phyloP scores from a whole-genome alignment of 1,140 invertebrate species.

The Drosophila persimilis region DNA sequence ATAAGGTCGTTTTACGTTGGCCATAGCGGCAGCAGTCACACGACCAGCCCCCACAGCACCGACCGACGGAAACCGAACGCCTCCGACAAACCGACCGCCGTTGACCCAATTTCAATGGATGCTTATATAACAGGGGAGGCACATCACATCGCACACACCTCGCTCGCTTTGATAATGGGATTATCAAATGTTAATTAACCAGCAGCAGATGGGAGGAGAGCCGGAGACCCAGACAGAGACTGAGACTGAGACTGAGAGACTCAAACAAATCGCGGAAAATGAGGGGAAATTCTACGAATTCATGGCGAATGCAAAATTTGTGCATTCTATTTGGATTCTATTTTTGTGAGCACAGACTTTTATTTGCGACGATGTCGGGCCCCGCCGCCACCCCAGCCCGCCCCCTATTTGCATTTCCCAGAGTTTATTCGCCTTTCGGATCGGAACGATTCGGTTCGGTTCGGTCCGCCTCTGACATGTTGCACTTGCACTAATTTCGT shows the following conservation, averaged over 20 bases:
- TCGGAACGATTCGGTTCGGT: constrained; percentile 20
- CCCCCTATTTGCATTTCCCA: constrained; percentile 36
- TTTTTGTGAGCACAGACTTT: constrained; percentile 49
- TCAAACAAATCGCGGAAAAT: constrained; percentile 19
- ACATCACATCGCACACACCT: constrained; percentile 23
- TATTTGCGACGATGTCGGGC: not conserved
- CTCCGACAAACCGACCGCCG: constrained; percentile 24
- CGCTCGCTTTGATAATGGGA: not conserved
- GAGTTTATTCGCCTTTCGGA: constrained; percentile 73
- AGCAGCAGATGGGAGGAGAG: constrained; percentile 1
- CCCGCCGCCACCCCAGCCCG: not conserved
- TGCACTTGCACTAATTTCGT: constrained; percentile 75
- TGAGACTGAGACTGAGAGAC: too few species aligned
- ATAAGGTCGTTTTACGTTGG: constrained; percentile 67
- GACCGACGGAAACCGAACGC: constrained; percentile 25
- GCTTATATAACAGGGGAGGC: constrained; percentile 45
- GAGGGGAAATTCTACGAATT: not conserved
- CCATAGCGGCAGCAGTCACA: not conserved
- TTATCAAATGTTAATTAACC: constrained; percentile 44
- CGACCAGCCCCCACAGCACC: constrained; percentile 1
- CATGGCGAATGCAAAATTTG: constrained; percentile 19
- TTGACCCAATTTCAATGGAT: constrained; percentile 61
- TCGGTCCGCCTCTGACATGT: constrained; percentile 43
- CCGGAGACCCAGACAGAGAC: not conserved
- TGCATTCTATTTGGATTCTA: constrained; percentile 41